Conservation (phyloP, 2,888 invertebrate species). For the Leptopilina syphax region DNA sequence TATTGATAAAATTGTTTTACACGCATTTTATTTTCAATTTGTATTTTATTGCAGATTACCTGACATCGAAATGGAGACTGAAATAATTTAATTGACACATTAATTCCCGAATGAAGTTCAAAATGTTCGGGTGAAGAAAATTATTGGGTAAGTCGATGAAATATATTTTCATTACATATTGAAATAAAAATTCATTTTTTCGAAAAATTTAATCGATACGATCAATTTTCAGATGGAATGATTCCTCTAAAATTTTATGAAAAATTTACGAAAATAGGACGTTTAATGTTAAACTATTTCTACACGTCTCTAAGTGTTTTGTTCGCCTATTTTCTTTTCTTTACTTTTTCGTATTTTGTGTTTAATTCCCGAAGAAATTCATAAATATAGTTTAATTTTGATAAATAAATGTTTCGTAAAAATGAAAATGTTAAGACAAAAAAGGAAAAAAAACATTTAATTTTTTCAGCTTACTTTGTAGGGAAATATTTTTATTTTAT, state of each 20-base stretch:
- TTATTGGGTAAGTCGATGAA: neutral
- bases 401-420: too few relatives aligned
- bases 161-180: neutral
- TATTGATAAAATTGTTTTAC: too few relatives aligned
- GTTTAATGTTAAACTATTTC: neutral
- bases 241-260: neutral
- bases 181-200: neutral
- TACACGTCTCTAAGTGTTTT: neutral
- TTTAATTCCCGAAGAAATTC: too few relatives aligned
- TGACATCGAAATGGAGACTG: conserved; percentile 13
- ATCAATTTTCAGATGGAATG: conserved; percentile 14
- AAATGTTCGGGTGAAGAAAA: neutral
- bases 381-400: too few relatives aligned
- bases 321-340: too few relatives aligned
- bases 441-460: too few relatives aligned
- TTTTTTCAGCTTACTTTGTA: neutral
- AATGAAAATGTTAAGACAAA: too few relatives aligned
- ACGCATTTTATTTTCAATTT: too few relatives aligned
- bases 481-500: neutral
- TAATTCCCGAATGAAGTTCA: neutral
- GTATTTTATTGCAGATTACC: conserved; percentile 4
- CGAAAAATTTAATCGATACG: neutral
- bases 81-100: neutral
- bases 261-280: too few relatives aligned
- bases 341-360: too few relatives aligned